Percentiles rank a stretch among this genome's conserved stretches.
These are phyloP conservation scores for Beroe forskalii DNA, from an alignment of 37 sponge, comb jelly and placozoan genomes.

Conservation along the genomic window DNA sequence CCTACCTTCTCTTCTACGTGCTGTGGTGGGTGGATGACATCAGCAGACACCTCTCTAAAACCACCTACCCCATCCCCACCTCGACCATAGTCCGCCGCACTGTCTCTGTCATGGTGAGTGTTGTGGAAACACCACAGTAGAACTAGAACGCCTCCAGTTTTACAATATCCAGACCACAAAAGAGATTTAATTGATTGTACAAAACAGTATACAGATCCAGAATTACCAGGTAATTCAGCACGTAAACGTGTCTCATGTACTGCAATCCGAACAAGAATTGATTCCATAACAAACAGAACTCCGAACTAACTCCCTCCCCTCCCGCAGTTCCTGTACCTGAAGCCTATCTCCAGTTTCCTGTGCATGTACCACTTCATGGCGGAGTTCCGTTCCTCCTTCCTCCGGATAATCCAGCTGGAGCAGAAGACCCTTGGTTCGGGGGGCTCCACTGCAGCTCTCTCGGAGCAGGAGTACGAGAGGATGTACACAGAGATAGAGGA, in stretches of 20 bases:
- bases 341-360: neutral
- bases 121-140: too few relatives aligned
- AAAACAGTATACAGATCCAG: too few relatives aligned
- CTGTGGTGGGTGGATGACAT: conserved; percentile 50
- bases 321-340: conserved; percentile 8
- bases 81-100: neutral
- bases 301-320: too few relatives aligned
- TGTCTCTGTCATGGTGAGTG: conserved; percentile 18
- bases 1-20: neutral
- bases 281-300: too few relatives aligned
- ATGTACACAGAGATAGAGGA: conserved; percentile 43
- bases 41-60: conserved; percentile 7
- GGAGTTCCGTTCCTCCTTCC: conserved; percentile 32
- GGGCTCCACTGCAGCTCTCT: conserved; percentile 10
- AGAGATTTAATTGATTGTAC: too few relatives aligned
- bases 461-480: conserved; percentile 22
- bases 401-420: conserved; percentile 59
- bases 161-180: too few relatives aligned
- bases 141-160: too few relatives aligned
- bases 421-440: neutral
- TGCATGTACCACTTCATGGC: conserved; percentile 14
- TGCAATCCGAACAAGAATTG: too few relatives aligned
- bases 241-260: too few relatives aligned
- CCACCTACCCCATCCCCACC: conserved; percentile 49
- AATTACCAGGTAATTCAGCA: too few relatives aligned